Evolutionary conservation across 2,888 invertebrate species (phyloP).

Genomic region (Cryptocephalus moraei): DNA sequence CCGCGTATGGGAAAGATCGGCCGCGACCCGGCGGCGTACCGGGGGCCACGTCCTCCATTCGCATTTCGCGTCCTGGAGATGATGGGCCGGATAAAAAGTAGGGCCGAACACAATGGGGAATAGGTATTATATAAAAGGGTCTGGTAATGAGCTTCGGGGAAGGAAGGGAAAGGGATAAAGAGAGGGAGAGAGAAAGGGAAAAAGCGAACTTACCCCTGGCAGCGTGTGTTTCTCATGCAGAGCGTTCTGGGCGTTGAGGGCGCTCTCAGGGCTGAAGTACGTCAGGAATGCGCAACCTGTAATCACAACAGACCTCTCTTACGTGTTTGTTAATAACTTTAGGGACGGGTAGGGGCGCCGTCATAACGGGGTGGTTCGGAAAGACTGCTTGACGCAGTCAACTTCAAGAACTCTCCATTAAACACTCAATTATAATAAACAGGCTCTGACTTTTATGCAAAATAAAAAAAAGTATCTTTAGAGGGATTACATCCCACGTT

Average conservation of each 20-base stretch:
- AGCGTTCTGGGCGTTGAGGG: constrained; percentile 82
- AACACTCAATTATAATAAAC: too few species aligned
- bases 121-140: constrained; percentile 6
- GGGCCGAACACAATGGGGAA: constrained; percentile 1
- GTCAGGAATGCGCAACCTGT: constrained; percentile 98
- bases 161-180: neutral
- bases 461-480: too few species aligned
- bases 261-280: constrained; percentile 94
- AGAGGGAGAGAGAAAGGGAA: neutral
- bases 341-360: too few species aligned
- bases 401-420: too few species aligned
- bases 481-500: too few species aligned
- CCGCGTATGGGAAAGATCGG: too few species aligned
- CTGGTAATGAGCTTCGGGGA: constrained; percentile 12
- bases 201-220: constrained; percentile 79
- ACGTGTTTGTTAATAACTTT: constrained; percentile 7
- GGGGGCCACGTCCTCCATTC: too few species aligned
- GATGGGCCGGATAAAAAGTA: constrained; percentile 2
- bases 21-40: too few species aligned
- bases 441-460: too few species aligned
- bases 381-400: too few species aligned
- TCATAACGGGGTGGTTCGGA: too few species aligned
- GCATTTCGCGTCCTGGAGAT: neutral
- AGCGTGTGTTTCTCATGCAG: constrained; percentile 97
- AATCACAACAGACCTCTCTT: constrained; percentile 26